Conservation (phyloP, 2,113 vertebrate genomes). For the Perccottus glenii region DNA sequence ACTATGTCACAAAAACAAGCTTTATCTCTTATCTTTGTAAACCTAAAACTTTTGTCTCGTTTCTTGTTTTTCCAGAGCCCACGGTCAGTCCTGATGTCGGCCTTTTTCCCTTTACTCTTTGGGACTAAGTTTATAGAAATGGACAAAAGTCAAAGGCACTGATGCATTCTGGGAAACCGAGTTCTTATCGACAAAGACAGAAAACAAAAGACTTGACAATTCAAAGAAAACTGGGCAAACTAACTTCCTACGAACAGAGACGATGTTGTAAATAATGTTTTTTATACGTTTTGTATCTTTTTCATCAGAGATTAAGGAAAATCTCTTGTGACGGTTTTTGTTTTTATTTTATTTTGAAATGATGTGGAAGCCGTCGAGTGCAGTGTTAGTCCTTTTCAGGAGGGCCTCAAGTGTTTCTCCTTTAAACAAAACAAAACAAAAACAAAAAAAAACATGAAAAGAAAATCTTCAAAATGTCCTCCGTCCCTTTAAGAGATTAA, state of each 20-base stretch:
- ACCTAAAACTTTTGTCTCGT: conserved; percentile 7
- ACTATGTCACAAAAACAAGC: too few species aligned
- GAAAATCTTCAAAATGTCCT: conserved; percentile 16
- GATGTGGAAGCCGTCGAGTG: conserved; percentile 80
- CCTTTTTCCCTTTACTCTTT: conserved; percentile 61
- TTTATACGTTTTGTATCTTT: conserved; percentile 99
- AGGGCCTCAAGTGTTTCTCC: conserved; percentile 31
- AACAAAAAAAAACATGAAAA: conserved; percentile 14
- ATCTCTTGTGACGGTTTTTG: conserved; percentile 90
- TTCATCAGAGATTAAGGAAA: conserved; percentile 91
- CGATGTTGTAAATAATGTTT: conserved; percentile 84
- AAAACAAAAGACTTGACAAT: neutral
- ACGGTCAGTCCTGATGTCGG: conserved; percentile 91
- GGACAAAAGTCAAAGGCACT: neutral
- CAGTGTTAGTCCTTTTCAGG: conserved; percentile 50
- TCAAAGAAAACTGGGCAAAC: neutral
- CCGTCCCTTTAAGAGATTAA: conserved; percentile 41
- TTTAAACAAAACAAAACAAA: conserved; percentile 1
- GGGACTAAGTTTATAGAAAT: conserved; percentile 19
- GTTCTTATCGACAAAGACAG: neutral
- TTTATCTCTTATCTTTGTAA: too few species aligned
- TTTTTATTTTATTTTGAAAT: conserved; percentile 82
- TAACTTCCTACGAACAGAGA: conserved; percentile 29
- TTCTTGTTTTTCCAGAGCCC: conserved; percentile 79
- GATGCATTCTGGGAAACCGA: conserved; percentile 10